These are phyloP conservation scores for Stegana nigrithorax DNA, from an alignment of 2,888 invertebrate species.

Conservation along the genomic window DNA sequence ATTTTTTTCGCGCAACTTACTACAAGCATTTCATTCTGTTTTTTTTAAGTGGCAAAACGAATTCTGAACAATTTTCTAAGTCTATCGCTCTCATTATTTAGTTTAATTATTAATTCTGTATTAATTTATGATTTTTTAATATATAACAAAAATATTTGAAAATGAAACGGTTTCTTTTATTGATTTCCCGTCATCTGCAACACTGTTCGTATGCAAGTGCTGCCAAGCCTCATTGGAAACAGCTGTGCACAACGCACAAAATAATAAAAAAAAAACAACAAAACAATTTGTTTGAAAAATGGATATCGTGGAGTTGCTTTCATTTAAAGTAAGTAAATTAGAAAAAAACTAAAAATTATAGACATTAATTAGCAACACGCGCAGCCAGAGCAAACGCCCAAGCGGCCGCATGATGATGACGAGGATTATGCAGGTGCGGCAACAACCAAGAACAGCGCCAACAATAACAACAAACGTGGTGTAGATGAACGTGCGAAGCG, in stretches of 20 bases:
- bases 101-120: conserved; percentile 63
- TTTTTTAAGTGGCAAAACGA: too few species aligned
- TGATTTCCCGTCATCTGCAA: background rate
- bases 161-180: conserved; percentile 24
- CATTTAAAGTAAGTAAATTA: conserved; percentile 70
- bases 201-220: background rate
- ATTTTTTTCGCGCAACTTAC: too few species aligned
- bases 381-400: conserved; percentile 86
- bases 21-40: conserved; percentile 5
- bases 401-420: conserved; percentile 73
- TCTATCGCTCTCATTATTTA: conserved; percentile 50
- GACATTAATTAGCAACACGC: background rate
- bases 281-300: conserved; percentile 51
- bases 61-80: conserved; percentile 31
- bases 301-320: conserved; percentile 73
- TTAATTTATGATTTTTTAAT: conserved; percentile 63
- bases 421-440: conserved; percentile 76
- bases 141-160: conserved; percentile 52
- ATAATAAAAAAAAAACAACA: conserved; percentile 16
- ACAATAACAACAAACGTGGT: background rate
- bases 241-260: background rate
- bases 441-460: conserved; percentile 25
- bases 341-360: too few species aligned
- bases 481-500: conserved; percentile 73
- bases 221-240: background rate